Conservation (phyloP, 2,888 invertebrate genomes). For the Ormyrus nitidulus region DNA sequence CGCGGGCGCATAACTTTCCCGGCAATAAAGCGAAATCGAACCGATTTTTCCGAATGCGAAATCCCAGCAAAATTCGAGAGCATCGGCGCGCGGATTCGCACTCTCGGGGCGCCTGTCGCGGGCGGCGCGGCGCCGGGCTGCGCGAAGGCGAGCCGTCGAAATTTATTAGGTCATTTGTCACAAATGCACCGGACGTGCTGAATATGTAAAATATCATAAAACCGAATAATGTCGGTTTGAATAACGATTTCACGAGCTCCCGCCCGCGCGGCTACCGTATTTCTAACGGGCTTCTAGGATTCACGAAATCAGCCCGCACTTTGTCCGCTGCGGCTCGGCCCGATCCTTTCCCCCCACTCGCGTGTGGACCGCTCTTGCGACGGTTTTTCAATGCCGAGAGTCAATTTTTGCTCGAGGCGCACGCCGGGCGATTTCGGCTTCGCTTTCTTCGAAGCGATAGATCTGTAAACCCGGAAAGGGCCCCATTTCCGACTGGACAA, state of each 20-base stretch:
- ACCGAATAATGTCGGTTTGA: conserved; percentile 50
- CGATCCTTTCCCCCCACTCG: too few relatives aligned
- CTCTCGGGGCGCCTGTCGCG: neutral
- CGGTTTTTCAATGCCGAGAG: too few relatives aligned
- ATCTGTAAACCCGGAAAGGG: too few relatives aligned
- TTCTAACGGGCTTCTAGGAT: neutral
- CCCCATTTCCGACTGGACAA: too few relatives aligned
- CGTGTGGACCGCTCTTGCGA: too few relatives aligned
- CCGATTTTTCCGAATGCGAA: conserved; percentile 14
- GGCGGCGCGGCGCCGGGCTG: neutral
- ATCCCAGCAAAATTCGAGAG: conserved; percentile 19
- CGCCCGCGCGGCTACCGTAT: neutral
- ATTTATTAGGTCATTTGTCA: conserved; percentile 54
- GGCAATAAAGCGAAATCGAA: conserved; percentile 25
- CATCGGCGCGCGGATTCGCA: neutral
- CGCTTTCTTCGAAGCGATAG: neutral
- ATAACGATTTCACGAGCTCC: conserved; percentile 49
- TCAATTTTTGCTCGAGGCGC: too few relatives aligned
- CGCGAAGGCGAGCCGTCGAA: conserved; percentile 31
- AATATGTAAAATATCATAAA: conserved; percentile 54
- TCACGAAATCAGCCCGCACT: conserved; percentile 44
- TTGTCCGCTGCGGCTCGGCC: neutral
- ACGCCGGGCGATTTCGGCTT: too few relatives aligned
- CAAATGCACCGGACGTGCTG: conserved; percentile 43
- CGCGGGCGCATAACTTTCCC: neutral